Base-by-base conservation (phyloP, 2,113 vertebrate genomes). In the Brachypodius melanocephalos region DNA sequence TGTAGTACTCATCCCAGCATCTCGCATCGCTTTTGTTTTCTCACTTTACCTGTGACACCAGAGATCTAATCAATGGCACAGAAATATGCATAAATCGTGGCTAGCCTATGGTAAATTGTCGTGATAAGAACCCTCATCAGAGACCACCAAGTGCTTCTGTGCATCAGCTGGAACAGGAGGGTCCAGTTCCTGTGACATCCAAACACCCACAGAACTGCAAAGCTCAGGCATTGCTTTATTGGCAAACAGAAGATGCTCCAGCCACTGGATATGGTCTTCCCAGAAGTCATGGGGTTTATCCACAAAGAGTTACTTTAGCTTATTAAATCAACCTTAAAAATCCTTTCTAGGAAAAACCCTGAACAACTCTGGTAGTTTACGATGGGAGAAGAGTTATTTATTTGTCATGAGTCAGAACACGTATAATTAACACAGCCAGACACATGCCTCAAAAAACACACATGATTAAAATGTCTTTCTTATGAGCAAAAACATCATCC, bases 391-490 rank as follows among this genome's bases (percentile, higher is more conserved):
- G 38, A 0, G 0, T 66, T 65, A 52, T 46, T 42, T 54, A 46
- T 46, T 62, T 74, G 32, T 28, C 17, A 42, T 69, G 15, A 67
- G 14, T 71, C 51, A 54, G 28, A 66, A 69, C 11, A 31, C 1
- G 10, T 10, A 25, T 17, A 62, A 32, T 40, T 78, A 78, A 78
- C 17, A 65, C 2, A 0, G 9, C 63, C 48, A 69, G 14, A 51
- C 2, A 0, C 0, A 0, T 15, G 1, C n/a, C n/a, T 55, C 43
- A 78, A 71, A 28, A 4, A 67, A 4, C 28, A 43, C 11, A 21
- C 12, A 7, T 10, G 0, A 51, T 24, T 71, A 14, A 80, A 87
- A 55, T 9, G 4, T 31, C 19, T 57, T 14, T 63, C 32, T 78
- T 22, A 36, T 2, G 9, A 83, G 45, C 12, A 54, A 72, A 77